Base-by-base conservation (phyloP, 2,888 invertebrate genomes). In the Nymphalis polychloros region DNA sequence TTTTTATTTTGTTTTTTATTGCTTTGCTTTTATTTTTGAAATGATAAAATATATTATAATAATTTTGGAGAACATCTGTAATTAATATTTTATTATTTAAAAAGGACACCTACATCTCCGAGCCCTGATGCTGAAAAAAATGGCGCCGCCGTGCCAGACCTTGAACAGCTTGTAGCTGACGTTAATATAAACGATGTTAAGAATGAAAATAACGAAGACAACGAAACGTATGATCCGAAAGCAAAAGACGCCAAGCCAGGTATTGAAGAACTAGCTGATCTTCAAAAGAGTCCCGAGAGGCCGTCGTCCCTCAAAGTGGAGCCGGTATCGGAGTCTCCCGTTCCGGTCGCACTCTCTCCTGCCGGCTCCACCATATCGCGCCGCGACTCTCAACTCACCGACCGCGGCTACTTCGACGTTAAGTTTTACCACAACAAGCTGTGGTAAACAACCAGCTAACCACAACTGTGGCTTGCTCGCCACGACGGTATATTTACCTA, bases 381-480 rank as follows among this genome's bases (percentile, higher is more conserved):
- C 46, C 85, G 85, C 47, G 84, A 73, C 73, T 83, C 92, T 10
- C 93, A 93, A 61, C 86, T 93, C 69, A 95, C 95, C 23, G 94
- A 94, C 61, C 94, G 94, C 78, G 95, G 95, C 55, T 96, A 94
- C 84, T 94, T 96, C 77, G 96, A 96, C 87, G 92, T 96, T 55
- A 96, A 96, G 82, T 96, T 96, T 87, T 95, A 95, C 85, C 96
- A 96, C 86, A 96, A 95, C 78, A 95, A 95, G 77, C 91, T 96
- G 77, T 96, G 96, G 96, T 96, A 95, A 70, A 71, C 59, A 20
- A 64, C 65, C 65, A 69, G 52, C 65, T 69, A 64, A 52, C 49
- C 49, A 59, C 55, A 6, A n/a, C 59, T n/a, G 47, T 46, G 59
- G 50, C 19, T 10, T 46, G 46, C 2, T 23, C 35, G 41, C 59